Base-by-base conservation (phyloP, 2,888 invertebrate genomes). In the Mesorhabditis belari region DNA sequence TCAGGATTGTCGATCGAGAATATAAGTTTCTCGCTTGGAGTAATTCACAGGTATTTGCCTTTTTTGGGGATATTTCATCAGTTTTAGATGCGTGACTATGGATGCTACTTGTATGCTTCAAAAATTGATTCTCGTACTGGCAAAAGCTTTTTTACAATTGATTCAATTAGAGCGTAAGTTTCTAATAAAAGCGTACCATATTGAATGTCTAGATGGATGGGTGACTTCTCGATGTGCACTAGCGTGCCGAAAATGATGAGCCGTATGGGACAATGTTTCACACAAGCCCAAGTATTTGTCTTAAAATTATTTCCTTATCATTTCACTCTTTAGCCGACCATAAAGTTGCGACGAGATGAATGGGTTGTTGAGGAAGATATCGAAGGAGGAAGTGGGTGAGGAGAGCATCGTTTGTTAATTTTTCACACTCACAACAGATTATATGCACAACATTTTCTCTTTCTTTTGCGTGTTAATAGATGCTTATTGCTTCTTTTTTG, bases 221-320 rank as follows among this genome's bases (percentile, higher is more conserved):
- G 77, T 50, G 71, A 77, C 58, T 79, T 79, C 55, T 66, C 70
- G 17, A 63, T 56, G 6, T 63, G 65, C 1, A 55, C 63, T 29
- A 73, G 63, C 58, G 73, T 79, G 5, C 80, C 82, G 0, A 82
- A 82, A 61, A 73, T 81, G 64, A 80, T 82, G 74, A 78, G 82
- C 19, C 67, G 82, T 25, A 77, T 82, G 74, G 82, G 82, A n/a
- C 81, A 82, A 54, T 80, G 81, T 62, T 81, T 82, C 63, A 82
- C 82, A 2, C 80, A 81, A 54, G 74, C 76, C 1, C 71, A 65
- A 62, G 66, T 64, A n/a, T 52, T 51, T 23, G 35, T n/a, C 9
- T 17, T 9, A 19, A 1, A 12, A 1, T n/a, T 21, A 1, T 1
- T 21, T 1, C 12, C 9, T 17, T 12, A n/a, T 9, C 19, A 12